Conservation (phyloP, 2,113 vertebrate species). For the Dendropsophus ebraccatus region DNA sequence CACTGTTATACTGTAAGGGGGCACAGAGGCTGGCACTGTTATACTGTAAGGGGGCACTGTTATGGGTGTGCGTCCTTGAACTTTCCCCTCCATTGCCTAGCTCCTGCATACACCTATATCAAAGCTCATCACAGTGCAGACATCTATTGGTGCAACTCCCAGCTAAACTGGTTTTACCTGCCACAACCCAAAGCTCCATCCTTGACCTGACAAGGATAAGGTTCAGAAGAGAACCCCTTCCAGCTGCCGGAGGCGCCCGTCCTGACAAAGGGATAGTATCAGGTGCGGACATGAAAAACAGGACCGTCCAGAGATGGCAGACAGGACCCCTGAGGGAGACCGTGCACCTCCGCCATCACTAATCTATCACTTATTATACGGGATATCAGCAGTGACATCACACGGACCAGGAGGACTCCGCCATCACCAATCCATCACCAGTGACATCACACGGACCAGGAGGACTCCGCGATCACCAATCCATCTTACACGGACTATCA, state of each 20-base stretch:
- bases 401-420: no score
- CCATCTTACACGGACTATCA: no score
- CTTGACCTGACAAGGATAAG: neutral
- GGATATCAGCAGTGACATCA: no score
- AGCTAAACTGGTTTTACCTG: conserved; percentile 31
- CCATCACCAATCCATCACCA: no score
- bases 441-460: no score
- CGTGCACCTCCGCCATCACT: neutral
- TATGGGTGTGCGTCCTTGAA: neutral
- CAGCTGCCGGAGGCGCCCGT: neutral
- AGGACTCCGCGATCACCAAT: no score
- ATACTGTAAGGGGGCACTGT: neutral
- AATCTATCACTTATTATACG: no score
- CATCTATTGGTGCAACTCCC: conserved; percentile 32
- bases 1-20: no score
- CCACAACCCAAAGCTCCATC: neutral
- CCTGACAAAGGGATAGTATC: conserved; percentile 14
- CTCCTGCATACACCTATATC: neutral
- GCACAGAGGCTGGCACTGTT: neutral
- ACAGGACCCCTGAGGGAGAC: neutral
- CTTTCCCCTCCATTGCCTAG: neutral
- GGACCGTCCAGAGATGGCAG: neutral
- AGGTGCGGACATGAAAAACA: neutral
- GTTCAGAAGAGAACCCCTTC: neutral
- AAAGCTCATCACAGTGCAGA: neutral